phyloP scores from a whole-genome alignment of 1,140 invertebrate species.

The Drosophila rufa region DNA sequence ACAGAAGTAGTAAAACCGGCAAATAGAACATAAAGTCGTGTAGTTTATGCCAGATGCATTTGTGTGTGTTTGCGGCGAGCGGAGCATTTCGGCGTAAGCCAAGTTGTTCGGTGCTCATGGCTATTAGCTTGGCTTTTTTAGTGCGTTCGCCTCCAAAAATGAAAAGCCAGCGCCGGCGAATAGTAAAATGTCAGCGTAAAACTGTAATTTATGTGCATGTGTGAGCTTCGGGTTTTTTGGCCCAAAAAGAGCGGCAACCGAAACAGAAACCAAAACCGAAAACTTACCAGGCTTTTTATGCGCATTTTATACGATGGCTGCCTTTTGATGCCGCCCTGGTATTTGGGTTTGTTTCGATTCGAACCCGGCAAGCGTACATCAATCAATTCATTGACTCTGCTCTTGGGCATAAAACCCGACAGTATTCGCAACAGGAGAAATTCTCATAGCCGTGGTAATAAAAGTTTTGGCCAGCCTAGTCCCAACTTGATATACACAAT shows the following conservation, averaged over 20 bases:
- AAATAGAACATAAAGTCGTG: constrained; percentile 71
- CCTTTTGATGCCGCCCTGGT: constrained; percentile 54
- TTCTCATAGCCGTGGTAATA: constrained; percentile 49
- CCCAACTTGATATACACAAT: constrained; percentile 30
- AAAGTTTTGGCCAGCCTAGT: constrained; percentile 61
- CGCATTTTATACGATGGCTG: constrained; percentile 67
- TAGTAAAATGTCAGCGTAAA: constrained; percentile 84
- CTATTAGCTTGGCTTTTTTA: constrained; percentile 81
- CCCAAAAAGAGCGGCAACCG: not conserved
- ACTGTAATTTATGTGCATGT: constrained; percentile 82
- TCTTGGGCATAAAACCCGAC: constrained; percentile 53
- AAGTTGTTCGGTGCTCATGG: constrained; percentile 61
- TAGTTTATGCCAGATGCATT: constrained; percentile 73
- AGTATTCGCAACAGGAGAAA: constrained; percentile 29
- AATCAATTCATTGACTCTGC: constrained; percentile 78
- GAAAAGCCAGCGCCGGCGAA: constrained; percentile 73
- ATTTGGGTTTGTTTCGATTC: constrained; percentile 12
- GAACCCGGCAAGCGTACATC: constrained; percentile 48
- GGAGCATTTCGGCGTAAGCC: constrained; percentile 63
- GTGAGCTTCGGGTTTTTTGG: constrained; percentile 32
- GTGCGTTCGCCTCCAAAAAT: constrained; percentile 68
- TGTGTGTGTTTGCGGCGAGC: constrained; percentile 47
- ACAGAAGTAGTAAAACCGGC: constrained; percentile 40
- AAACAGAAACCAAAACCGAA: constrained; percentile 9
- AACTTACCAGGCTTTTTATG: constrained; percentile 58